Base-by-base conservation (phyloP, 2,888 invertebrate species). In the Pristionchus exspectatus region DNA sequence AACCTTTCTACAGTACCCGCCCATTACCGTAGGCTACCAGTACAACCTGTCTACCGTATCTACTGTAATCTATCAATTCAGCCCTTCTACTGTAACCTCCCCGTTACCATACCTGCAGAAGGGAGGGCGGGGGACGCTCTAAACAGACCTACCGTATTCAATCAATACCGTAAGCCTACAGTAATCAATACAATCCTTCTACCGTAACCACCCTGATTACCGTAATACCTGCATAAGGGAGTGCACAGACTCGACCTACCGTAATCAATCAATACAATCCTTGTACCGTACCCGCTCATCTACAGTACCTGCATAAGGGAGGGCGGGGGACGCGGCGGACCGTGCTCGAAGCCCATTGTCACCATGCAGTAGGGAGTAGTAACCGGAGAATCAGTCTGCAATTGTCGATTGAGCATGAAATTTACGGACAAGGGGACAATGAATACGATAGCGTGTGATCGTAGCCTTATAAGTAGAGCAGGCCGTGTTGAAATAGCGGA, bases 261-360 rank as follows among this genome's bases (percentile, higher is more conserved):
- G 59, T 59, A 59, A 59, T 21, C 38, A 3, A 38, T 38, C 38
- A 21, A 24, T 18, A 21, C 1, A 59, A 59, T 21, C 59, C 21
- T 1, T 21, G 2, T 59, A 59, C 24, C 59, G 24, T 21, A 5
- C 1, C 21, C 2, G 3, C 7, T 2, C 21, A 10, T 59, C 5
- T 63, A 63, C 63, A 2, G 63, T 63, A 63, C 63, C 63, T 63
- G 63, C 24, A 83, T 27, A 12, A 83, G 50, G n/a, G 83, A 83
- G 27, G 50, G 83, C n/a, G 83, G 56, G n/a, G 83, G 56, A 56
- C 54, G 83, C 30, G 59, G 84, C 56, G 33, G 84, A 30, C 59
- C 84, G 38, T 85, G 27, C 50, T 85, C 84, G 84, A 85, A 85
- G 18, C 84, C 84, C 84, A 85, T 85, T n/a, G 63, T 63, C 24